A percentile compares a stretch with the other conserved stretches of the same genome.
These are phyloP conservation scores for Parnassius apollo DNA, from an alignment of 2,888 invertebrate genomes.

Conservation along the genomic window DNA sequence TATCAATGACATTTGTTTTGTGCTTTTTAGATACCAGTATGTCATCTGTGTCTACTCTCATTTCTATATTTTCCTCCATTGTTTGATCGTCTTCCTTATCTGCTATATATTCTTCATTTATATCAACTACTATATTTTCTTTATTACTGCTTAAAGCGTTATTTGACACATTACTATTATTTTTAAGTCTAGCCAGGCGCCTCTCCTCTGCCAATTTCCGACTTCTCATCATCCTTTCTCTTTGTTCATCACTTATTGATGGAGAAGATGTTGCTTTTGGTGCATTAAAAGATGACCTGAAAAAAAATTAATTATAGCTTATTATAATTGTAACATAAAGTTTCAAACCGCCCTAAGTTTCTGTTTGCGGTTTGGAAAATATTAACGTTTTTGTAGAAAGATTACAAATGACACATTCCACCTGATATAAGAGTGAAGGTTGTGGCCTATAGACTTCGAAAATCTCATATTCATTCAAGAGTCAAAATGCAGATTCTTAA, in stretches of 20 bases:
- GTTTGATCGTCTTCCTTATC: conserved; percentile 2
- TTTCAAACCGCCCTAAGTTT: too few species aligned
- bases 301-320: conserved; percentile 28
- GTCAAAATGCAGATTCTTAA: too few species aligned
- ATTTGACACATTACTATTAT: conserved; percentile 32
- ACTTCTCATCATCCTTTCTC: conserved; percentile 85
- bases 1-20: conserved; percentile 37
- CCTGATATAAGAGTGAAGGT: too few species aligned
- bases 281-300: conserved; percentile 49
- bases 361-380: too few species aligned
- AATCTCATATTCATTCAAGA: too few species aligned
- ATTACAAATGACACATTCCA: too few species aligned
- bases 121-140: conserved; percentile 18
- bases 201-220: conserved; percentile 84
- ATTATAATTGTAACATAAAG: too few species aligned
- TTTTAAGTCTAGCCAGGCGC: conserved; percentile 76
- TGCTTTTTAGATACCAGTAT: conserved; percentile 32
- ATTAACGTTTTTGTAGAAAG: too few species aligned
- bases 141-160: conserved; percentile 19
- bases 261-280: conserved; percentile 72
- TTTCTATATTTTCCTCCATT: conserved; percentile 1
- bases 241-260: conserved; percentile 82
- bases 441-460: too few species aligned
- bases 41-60: conserved; percentile 14
- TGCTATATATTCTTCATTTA: conserved; percentile 17